Evolutionary conservation across 2,797 vertebrate species (phyloP).

Genomic region (Picus viridis): DNA sequence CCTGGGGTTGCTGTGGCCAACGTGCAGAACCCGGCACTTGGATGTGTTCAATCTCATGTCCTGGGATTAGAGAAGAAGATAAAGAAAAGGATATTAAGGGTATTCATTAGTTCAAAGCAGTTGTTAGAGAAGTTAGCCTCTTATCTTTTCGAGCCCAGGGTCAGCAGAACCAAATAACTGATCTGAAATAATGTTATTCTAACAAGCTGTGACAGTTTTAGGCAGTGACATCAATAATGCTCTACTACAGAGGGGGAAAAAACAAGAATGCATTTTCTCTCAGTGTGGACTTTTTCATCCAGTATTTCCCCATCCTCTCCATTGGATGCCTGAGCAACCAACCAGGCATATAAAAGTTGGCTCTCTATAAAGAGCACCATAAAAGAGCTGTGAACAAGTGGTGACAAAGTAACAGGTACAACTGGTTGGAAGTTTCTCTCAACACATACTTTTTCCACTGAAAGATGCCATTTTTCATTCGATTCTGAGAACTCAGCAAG

Average conservation of each 20-base stretch:
- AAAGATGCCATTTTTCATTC: not conserved
- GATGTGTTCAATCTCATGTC: no score
- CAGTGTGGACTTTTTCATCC: not conserved
- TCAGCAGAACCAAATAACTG: no score
- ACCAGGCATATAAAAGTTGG: fast-evolving
- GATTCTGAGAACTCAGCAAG: not conserved
- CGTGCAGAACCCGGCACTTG: no score
- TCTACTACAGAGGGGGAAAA: not conserved
- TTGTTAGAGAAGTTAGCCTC: no score
- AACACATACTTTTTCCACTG: not conserved
- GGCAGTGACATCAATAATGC: not conserved
- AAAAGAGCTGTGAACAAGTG: not conserved
- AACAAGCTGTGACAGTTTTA: no score
- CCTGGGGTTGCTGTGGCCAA: no score
- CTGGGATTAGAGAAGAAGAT: no score
- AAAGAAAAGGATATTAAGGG: no score
- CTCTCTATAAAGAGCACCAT: not conserved
- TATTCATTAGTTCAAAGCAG: no score
- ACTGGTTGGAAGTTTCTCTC: not conserved
- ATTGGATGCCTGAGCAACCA: not conserved
- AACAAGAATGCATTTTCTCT: not conserved
- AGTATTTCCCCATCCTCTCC: not conserved
- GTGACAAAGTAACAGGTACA: not conserved
- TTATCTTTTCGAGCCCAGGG: no score
- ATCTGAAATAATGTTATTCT: no score